Conservation (phyloP, 2,888 invertebrate species). For the Apotomis turbidana region DNA sequence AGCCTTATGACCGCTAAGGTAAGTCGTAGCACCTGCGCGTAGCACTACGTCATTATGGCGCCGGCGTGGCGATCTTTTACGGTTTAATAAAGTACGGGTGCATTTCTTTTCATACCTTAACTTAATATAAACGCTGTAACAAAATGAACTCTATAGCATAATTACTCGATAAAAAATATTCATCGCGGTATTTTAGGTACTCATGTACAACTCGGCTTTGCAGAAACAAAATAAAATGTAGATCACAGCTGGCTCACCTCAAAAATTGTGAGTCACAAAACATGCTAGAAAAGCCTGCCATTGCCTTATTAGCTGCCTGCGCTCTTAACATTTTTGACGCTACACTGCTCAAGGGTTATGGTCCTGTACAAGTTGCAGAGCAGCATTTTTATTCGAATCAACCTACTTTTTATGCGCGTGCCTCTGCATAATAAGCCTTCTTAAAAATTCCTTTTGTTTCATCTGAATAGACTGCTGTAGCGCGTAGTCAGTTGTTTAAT, state of each 20-base stretch:
- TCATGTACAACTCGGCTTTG: too few species aligned
- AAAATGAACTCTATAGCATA: too few species aligned
- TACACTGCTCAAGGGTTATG: not conserved
- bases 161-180: too few species aligned
- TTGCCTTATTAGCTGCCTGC: not conserved
- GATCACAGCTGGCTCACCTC: not conserved
- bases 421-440: conserved; percentile 67
- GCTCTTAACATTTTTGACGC: not conserved
- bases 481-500: conserved; percentile 41
- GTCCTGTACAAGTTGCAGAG: conserved; percentile 16
- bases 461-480: conserved; percentile 45
- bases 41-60: not conserved
- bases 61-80: not conserved
- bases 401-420: conserved; percentile 49
- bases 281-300: not conserved
- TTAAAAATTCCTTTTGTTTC: conserved; percentile 58
- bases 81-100: not conserved
- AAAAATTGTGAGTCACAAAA: not conserved
- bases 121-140: too few species aligned
- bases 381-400: conserved; percentile 30
- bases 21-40: not conserved
- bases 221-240: too few species aligned
- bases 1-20: not conserved
- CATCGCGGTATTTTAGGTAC: too few species aligned
- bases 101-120: not conserved